Percentiles rank a stretch among this genome's conserved stretches.
Evolutionary conservation across 1,140 invertebrate species (phyloP).

Genomic region (Drosophila ironensis): DNA sequence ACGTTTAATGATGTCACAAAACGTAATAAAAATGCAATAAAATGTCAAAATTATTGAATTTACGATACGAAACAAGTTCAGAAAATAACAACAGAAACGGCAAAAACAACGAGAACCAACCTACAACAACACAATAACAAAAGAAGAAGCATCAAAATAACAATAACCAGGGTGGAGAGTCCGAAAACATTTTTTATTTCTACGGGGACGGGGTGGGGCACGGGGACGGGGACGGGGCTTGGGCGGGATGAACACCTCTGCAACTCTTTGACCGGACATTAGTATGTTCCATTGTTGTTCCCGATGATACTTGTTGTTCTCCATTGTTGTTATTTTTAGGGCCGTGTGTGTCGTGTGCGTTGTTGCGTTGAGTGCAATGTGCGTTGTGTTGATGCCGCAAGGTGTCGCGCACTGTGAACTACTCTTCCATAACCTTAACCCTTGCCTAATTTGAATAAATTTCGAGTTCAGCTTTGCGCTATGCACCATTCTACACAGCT

Average conservation of each 20-base stretch:
- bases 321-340: conserved; percentile 14
- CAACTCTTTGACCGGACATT: conserved; percentile 63
- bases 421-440: conserved; percentile 67
- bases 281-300: conserved; percentile 71
- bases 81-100: conserved; percentile 42
- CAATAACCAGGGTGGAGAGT: not conserved
- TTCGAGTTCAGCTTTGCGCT: conserved; percentile 39
- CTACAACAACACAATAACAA: conserved; percentile 48
- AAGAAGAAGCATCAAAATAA: not conserved
- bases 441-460: conserved; percentile 67
- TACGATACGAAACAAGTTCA: conserved; percentile 81
- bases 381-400: conserved; percentile 55
- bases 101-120: conserved; percentile 22
- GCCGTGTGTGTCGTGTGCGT: conserved; percentile 46
- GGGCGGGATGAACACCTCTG: conserved; percentile 55
- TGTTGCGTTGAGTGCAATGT: conserved; percentile 70
- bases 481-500: not conserved
- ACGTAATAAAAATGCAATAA: conserved; percentile 81
- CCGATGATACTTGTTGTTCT: too few relatives aligned
- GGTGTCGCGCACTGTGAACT: conserved; percentile 73
- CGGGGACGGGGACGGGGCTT: not conserved
- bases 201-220: too few relatives aligned
- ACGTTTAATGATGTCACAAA: conserved; percentile 81
- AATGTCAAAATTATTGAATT: conserved; percentile 82
- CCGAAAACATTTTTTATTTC: not conserved